Base-by-base conservation (phyloP, 92 coral and sea anemone genomes). In the Porites evermanni region DNA sequence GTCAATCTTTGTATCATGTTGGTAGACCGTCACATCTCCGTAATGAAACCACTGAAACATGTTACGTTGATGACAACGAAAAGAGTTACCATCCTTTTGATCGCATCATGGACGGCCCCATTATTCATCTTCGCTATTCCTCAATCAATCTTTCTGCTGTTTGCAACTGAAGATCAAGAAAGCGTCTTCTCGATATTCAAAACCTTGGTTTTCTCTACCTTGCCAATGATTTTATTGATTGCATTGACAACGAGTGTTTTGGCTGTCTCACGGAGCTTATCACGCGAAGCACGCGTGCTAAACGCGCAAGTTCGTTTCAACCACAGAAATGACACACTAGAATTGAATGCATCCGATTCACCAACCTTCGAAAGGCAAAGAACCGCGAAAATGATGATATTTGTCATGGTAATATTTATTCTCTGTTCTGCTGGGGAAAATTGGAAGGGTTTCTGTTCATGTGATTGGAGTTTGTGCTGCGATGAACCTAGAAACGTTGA, bases 291-390 rank as follows among this genome's bases (percentile, higher is more conserved):
- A 21, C 66, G 66, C 47, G 80, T 18, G 66, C 26, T 76, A 61
- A 29, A 56, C 10, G 53, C 67, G 1, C 80, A 76, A 12, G 67
- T 76, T 56, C 80, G 80, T 56, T 76, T 76, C 80, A 53, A 76
- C 67, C 14, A 76, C 80, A 13, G 12, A 24, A 53, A 23, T 8
- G 12, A 26, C 18, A 19, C 80, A 52, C 6, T 53, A 21, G 32
- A 11, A 5, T 12, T 63, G 5, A 54, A 53, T n/a, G 38, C 52
- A 63, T 3, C 67, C 67, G 18, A 67, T 32, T 56, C 66, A 6
- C 67, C 23, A 53, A 9, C 20, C 32, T 72, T 72, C 13, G 21
- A 50, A 50, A 72, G 76, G 17, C 54, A 72, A 54, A 21, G 56
- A 23, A 72, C 58, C 19, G 76, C 13, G 23, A 72, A 72, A 21